These are phyloP conservation scores for Anas acuta DNA, from an alignment of 2,797 vertebrate species.

Conservation along the genomic window DNA sequence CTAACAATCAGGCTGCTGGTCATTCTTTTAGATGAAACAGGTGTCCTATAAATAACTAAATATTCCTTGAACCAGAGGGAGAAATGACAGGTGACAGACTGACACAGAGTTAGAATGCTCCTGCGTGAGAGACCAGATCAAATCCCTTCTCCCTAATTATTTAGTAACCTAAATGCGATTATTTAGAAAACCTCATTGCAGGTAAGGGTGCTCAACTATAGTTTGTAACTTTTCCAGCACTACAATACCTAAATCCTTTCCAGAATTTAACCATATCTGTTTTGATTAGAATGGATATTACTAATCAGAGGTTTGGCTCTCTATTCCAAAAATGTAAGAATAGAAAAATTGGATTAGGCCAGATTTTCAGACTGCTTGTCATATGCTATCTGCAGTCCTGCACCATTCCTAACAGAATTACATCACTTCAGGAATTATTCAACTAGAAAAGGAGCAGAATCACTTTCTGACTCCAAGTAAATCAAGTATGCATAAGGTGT, in stretches of 20 bases:
- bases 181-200: not conserved
- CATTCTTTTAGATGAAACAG: not conserved
- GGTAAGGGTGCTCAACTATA: not conserved
- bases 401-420: not conserved
- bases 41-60: not conserved
- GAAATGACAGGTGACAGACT: not conserved
- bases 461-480: conserved; percentile 24
- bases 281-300: not conserved
- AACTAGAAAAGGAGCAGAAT: conserved; percentile 32
- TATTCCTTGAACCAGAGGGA: not conserved
- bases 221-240: not conserved
- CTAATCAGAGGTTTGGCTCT: not conserved
- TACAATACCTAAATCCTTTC: not conserved
- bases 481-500: conserved; percentile 5
- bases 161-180: not conserved
- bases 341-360: not conserved
- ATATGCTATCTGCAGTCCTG: not conserved
- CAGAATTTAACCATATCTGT: not conserved
- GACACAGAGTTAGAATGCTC: not conserved
- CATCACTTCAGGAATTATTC: conserved; percentile 4
- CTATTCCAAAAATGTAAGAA: not conserved
- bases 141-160: not conserved
- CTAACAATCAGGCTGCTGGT: not conserved
- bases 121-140: not conserved
- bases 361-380: not conserved